These are phyloP conservation scores for Lucinisca nassula DNA, from an alignment of 2,888 invertebrate species.

Conservation along the genomic window DNA sequence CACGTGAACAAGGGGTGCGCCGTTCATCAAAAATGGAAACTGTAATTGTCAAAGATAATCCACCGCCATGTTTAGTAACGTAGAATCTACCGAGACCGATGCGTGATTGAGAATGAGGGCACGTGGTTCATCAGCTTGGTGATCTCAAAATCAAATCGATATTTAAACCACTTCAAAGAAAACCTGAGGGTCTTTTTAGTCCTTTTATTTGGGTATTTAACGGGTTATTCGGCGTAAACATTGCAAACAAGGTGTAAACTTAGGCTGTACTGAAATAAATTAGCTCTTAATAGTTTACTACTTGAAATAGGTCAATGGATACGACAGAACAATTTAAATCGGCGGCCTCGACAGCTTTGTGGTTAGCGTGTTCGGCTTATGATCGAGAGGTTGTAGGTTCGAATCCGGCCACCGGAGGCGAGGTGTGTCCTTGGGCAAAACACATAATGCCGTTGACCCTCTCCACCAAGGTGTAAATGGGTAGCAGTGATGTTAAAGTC, in stretches of 20 bases:
- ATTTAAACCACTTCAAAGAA: constrained; percentile 10
- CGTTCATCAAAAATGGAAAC: not conserved
- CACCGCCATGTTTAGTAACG: not conserved
- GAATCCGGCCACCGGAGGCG: too few species aligned
- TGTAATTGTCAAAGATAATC: not conserved
- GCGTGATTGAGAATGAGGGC: not conserved
- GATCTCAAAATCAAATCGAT: not conserved
- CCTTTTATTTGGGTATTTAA: constrained; percentile 68
- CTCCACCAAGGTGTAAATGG: too few species aligned
- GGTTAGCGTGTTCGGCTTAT: too few species aligned
- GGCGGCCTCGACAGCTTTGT: too few species aligned
- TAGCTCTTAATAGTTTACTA: constrained; percentile 57
- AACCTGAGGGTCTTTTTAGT: constrained; percentile 38
- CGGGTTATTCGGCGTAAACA: constrained; percentile 64
- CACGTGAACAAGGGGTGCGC: not conserved
- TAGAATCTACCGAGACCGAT: not conserved
- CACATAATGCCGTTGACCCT: too few species aligned
- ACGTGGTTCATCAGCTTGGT: not conserved
- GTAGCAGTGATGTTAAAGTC: too few species aligned
- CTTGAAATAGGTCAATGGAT: too few species aligned
- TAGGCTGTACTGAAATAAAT: constrained; percentile 61
- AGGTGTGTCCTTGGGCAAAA: too few species aligned
- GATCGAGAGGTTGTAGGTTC: too few species aligned
- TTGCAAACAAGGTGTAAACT: constrained; percentile 67
- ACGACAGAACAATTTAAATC: too few species aligned